Evolutionary conservation across 2,797 vertebrate genomes (phyloP).

Genomic region (Buphagus erythrorhynchus): DNA sequence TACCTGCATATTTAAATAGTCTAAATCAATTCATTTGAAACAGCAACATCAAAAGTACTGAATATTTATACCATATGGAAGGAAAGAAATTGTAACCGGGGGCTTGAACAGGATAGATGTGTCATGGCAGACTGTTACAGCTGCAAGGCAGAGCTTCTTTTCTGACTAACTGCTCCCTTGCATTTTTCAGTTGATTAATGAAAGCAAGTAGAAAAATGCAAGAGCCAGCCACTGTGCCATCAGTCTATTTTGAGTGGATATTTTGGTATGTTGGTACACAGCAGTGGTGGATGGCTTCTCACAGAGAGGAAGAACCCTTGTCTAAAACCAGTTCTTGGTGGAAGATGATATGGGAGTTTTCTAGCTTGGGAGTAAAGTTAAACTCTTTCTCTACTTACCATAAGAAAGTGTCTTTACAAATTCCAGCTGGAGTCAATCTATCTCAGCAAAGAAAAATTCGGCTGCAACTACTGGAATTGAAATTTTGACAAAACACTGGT

Average conservation of each 20-base stretch:
- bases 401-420: not conserved
- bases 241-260: not conserved
- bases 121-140: not conserved
- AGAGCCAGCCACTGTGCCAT: not conserved
- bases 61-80: conserved; percentile 19
- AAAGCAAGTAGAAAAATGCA: not conserved
- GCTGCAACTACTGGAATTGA: not conserved
- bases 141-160: not conserved
- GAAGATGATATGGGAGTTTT: not conserved
- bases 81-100: not conserved
- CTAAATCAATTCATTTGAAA: not conserved
- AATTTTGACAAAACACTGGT: not conserved
- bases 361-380: not conserved
- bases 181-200: conserved; percentile 3
- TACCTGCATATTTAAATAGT: not conserved
- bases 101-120: not conserved
- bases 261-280: not conserved
- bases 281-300: not conserved
- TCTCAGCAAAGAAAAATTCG: not conserved
- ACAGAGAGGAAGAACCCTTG: not conserved
- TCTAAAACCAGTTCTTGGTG: not conserved
- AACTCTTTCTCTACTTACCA: not conserved
- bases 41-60: not conserved
- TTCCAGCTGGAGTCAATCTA: not conserved
- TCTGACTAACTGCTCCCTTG: not conserved